Base-by-base conservation (phyloP, 2,888 invertebrate species). In the Phytoseiulus persimilis region DNA sequence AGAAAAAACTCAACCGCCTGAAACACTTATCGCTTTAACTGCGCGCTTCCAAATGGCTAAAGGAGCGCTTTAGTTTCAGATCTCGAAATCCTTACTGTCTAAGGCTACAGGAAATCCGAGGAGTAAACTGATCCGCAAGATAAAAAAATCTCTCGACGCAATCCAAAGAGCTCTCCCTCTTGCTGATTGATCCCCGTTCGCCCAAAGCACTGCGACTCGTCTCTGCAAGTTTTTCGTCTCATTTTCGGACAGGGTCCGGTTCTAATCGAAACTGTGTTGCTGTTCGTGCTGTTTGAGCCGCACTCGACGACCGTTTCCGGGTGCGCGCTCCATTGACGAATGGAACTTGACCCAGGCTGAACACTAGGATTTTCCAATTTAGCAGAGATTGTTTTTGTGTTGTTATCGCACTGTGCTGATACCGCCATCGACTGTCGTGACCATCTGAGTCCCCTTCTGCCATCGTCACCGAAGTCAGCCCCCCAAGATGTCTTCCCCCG, bases 291-390 rank as follows among this genome's bases (percentile, higher is more conserved):
- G 65, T 65, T 65, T 1, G 65, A 23, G 1, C 5, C 65, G 65
- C 65, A 65, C 65, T 65, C 65, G 14, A 23, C 65, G 65, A 65
- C 65, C 2, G 11, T 23, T 11, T 18, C 2, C 65, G 65, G 65
- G 65, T 65, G 65, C 18, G 65, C 65, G 65, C 28, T 65, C 28
- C 65, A 65, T 65, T 87, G 87, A 45, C 87, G 39, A 11, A 87
- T 87, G 87, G 87, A 87, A 39, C 87, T 33, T 33, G 87, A 87
- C 87, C 87, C 87, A 31, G 87, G 87, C 33, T 87, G 87, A 87
- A 65, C 65, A 65, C 65, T 65, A 65, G 65, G 65, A 65, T 65
- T 65, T 65, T 65, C 65, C 65, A 65, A 65, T 65, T 65, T 65
- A 65, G 65, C 65, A 28, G 65, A 65, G 65, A 65, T 65, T 65